Percentiles rank a stretch among this genome's conserved stretches.
These are phyloP conservation scores for Eristalinus aeneus DNA, from an alignment of 2,888 invertebrate species.

Conservation along the genomic window DNA sequence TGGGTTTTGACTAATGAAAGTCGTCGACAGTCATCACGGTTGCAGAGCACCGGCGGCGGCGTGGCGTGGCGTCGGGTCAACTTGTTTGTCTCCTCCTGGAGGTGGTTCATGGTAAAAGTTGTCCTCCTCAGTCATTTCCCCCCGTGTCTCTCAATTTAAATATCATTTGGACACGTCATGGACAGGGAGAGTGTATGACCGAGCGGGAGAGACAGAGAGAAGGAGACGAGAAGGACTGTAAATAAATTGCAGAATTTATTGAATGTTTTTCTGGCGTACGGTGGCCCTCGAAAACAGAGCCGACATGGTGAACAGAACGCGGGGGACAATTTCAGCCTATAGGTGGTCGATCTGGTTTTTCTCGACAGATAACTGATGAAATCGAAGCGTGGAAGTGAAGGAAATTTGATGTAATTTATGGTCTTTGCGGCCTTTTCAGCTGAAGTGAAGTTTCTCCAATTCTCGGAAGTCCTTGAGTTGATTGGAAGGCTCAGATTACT, in stretches of 20 bases:
- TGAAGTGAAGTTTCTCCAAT: not conserved
- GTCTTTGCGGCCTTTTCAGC: not conserved
- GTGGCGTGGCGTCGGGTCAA: not conserved
- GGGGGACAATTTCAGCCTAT: not conserved
- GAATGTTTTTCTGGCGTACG: not conserved
- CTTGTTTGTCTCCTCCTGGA: not conserved
- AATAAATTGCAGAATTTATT: not conserved
- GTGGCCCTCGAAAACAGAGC: not conserved
- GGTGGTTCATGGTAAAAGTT: not conserved
- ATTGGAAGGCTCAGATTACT: not conserved
- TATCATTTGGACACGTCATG: not conserved
- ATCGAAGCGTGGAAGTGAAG: not conserved
- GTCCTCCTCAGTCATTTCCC: not conserved
- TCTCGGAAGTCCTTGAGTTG: not conserved
- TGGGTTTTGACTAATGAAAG: slow-evolving; percentile 23
- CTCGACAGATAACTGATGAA: not conserved
- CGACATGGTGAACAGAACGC: not conserved
- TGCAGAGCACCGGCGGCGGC: too few relatives aligned
- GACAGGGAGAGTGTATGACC: not conserved
- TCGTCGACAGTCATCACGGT: slow-evolving; percentile 13
- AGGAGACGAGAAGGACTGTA: not conserved
- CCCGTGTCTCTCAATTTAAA: not conserved
- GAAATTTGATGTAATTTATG: not conserved
- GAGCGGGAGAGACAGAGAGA: not conserved
- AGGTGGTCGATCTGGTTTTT: not conserved